Percentiles rank a stretch among this genome's conserved stretches.
phyloP scores from a whole-genome alignment of 2,113 vertebrate species.

The Cynopterus brachyotis region DNA sequence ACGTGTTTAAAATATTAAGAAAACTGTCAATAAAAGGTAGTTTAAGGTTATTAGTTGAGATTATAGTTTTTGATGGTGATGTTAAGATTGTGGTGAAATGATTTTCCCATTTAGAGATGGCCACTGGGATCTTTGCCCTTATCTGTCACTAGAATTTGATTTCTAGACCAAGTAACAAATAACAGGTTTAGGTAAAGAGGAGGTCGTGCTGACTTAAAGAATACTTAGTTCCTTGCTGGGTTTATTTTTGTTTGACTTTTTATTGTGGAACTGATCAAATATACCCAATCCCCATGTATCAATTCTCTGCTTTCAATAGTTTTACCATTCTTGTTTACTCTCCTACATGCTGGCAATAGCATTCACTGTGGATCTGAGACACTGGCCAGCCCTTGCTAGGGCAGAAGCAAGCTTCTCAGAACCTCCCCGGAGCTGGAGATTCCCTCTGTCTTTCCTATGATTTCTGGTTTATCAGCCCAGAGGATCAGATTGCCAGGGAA shows the following conservation, averaged over 20 bases:
- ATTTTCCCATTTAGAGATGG: background rate
- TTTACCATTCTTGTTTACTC: background rate
- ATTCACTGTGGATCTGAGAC: background rate
- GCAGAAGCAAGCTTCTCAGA: background rate
- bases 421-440: background rate
- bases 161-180: background rate
- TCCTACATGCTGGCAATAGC: background rate
- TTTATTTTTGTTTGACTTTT: background rate
- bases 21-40: background rate
- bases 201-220: background rate
- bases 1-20: background rate
- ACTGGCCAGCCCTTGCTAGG: background rate
- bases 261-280: background rate
- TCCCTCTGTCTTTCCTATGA: background rate
- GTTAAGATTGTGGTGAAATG: background rate
- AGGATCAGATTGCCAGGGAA: conserved; percentile 34
- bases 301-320: background rate
- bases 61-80: background rate
- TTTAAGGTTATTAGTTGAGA: background rate
- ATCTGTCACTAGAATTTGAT: background rate
- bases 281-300: background rate
- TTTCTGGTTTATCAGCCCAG: conserved; percentile 21
- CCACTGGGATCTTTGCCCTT: background rate
- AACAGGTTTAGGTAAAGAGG: background rate
- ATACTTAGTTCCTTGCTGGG: background rate